Conservation (phyloP, 2,113 vertebrate genomes). For the Gulo gulo region DNA sequence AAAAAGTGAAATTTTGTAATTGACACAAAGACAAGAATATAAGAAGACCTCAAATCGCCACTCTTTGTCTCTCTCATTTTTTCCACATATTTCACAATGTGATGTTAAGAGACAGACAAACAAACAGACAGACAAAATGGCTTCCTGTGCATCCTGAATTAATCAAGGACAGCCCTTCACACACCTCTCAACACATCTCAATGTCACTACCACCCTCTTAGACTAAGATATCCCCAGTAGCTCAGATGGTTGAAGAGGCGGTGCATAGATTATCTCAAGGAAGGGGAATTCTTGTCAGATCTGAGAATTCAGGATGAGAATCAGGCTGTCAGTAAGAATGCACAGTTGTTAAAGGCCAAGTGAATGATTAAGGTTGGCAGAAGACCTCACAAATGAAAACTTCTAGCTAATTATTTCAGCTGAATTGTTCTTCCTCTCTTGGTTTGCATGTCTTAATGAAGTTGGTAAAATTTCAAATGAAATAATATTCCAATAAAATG, state of each 20-base stretch:
- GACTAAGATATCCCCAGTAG: not conserved
- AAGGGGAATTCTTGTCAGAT: not conserved
- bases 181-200: not conserved
- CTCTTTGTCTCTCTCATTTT: not conserved
- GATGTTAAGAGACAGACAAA: not conserved
- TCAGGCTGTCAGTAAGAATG: not conserved
- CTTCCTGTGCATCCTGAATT: not conserved
- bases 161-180: not conserved
- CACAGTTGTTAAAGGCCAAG: not conserved
- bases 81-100: not conserved
- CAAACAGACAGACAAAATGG: not conserved
- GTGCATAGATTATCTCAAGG: not conserved
- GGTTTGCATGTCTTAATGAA: slow-evolving; percentile 51
- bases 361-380: slow-evolving; percentile 48
- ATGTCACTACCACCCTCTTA: not conserved
- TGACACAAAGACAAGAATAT: not conserved
- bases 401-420: slow-evolving; percentile 37
- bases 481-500: slow-evolving; percentile 42
- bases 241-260: not conserved
- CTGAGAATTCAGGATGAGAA: not conserved
- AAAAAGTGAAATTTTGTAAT: not conserved
- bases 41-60: not conserved
- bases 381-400: slow-evolving; percentile 23
- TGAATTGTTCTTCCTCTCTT: not conserved
- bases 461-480: slow-evolving; percentile 45